Base-by-base conservation (phyloP, 1,140 invertebrate species). In the Heliconius congener region DNA sequence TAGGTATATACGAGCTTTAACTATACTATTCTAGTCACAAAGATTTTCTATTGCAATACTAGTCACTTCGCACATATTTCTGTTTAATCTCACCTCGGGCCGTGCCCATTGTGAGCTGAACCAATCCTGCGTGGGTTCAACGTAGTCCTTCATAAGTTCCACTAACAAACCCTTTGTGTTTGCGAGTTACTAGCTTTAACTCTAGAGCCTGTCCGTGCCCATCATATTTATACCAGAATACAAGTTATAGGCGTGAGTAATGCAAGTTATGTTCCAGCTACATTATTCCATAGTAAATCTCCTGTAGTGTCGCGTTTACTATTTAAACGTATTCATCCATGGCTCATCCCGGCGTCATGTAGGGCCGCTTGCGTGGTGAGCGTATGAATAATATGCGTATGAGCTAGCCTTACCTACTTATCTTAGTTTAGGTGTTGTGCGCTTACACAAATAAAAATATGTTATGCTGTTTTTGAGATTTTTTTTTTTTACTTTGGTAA, bases 281-380 rank as follows among this genome's bases (percentile, higher is more conserved):
- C 90, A 92, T 93, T 93, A 92, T 89, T 86, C 88, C 85, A 82
- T 87, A 92, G 81, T 93, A 93, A 93, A 93, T 93, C 91, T 87
- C 85, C 84, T 71, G 81, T 86, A 86, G 87, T 92, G 90, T 90
- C 88, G 87, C 88, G 83, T 91, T 93, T 92, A 91, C 92, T 93
- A 93, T 93, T 93, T 93, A 93, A 93, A 93, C 93, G 91, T 93
- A 93, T 93, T 93, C 91, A 93, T 93, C 88, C 87, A 84, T 83
- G 82, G 88, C 87, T 89, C 91, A 90, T 90, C 90, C 90, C 82
- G 86, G 87, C 91, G 90, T 93, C 92, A 92, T 92, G 90, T 87
- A 79, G 91, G 83, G 91, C 85, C 88, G 90, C 92, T 91, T 84
- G 89, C 89, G 85, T 84, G 83, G 82, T 88, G 86, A 87, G 73